Evolutionary conservation across 92 coral and sea anemone genomes (phyloP), one percentile per base, ranked within the genome.

Genomic region (Pocillopora meandrina): DNA sequence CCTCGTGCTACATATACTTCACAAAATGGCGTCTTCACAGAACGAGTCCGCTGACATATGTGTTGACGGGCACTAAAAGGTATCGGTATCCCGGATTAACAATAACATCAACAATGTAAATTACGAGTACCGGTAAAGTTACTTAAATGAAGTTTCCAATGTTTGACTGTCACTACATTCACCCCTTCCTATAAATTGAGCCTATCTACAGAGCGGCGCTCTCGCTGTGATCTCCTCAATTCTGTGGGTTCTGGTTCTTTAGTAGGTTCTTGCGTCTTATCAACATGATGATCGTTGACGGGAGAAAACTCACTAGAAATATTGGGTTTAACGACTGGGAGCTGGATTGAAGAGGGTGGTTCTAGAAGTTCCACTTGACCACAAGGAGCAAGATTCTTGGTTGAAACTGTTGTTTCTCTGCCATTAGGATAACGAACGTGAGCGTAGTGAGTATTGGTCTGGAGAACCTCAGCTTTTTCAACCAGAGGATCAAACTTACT

Each of bases 401-500:
- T 63, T 19, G 77, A 58, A 15, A 81, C 82, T 6, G 82, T 81
- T 17, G 90, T 87, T 76, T 87, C 86, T 36, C 86, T 11, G 59
- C 90, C 90, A 81, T 81, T 82, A 15, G 79, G 76, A 65, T 72
- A 87, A 33, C 72, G 86, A 14, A 87, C 76, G n/a, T 72, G 81
- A 31, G 90, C 90, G 20, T 81, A 81, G 65, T 80, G 55, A 42
- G 86, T 81, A 49, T 80, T 87, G 21, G 69, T 81, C 49, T 87
- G 80, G 57, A 87, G 86, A 18, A 90, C n/a, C 58, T 87, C 93
- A 56, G 78, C 89, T 73, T 87, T 86, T 59, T 87, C 91, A 2
- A 90, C 91, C 52, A 90, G 62, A 20, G 93, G 91, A 26, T 90
- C 89, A 63, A 60, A 59, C 75, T 90, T 91, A 77, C 85, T 88